These are phyloP conservation scores for Calephelis virginiensis DNA, from an alignment of 1,140 invertebrate species.

Conservation along the genomic window DNA sequence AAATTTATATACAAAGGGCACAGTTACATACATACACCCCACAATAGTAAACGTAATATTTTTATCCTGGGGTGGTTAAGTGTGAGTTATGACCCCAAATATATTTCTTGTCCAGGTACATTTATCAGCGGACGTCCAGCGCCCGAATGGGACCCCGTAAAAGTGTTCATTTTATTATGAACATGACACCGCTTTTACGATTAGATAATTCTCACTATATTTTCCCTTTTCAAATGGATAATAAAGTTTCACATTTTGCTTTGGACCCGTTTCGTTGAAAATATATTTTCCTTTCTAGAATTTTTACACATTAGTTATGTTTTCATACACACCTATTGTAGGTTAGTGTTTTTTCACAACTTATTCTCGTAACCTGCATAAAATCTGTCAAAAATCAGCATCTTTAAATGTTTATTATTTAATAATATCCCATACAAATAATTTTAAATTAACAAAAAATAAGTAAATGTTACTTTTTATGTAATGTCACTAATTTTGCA, in stretches of 20 bases:
- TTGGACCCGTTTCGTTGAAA: not conserved
- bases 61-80: conserved; percentile 3
- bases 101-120: conserved; percentile 22
- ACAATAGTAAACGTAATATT: conserved; percentile 6
- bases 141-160: conserved; percentile 21
- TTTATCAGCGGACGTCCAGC: conserved; percentile 19
- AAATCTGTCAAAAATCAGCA: too few relatives aligned
- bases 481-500: too few relatives aligned
- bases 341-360: too few relatives aligned
- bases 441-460: too few relatives aligned
- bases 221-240: conserved; percentile 12
- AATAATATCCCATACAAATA: too few relatives aligned
- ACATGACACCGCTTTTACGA: conserved; percentile 27
- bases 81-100: conserved; percentile 9
- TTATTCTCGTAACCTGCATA: too few relatives aligned
- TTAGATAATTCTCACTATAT: conserved; percentile 24
- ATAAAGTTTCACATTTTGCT: conserved; percentile 17
- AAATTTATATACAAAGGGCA: too few relatives aligned
- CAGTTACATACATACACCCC: not conserved
- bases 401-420: too few relatives aligned
- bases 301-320: conserved; percentile 2
- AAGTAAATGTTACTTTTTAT: too few relatives aligned
- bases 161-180: conserved; percentile 28
- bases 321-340: too few relatives aligned
- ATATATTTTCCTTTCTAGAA: conserved; percentile 8